Evolutionary conservation across 2,888 invertebrate genomes (phyloP), one percentile per base, ranked within the genome.

Genomic region (Drosophila siamana): DNA sequence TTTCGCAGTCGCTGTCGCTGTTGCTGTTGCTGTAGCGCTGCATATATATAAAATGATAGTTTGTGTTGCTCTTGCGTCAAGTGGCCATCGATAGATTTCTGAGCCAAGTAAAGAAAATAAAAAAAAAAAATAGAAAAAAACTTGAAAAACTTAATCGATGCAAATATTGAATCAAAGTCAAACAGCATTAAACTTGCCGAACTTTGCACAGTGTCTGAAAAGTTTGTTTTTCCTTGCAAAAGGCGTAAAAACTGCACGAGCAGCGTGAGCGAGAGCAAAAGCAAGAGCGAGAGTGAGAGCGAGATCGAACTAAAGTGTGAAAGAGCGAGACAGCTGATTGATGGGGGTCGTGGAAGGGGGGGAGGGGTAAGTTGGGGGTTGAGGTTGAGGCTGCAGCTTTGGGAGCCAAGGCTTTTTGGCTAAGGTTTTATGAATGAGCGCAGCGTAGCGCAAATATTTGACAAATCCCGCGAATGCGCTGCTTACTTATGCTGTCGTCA

Each of bases 161-260:
- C 82, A 83, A 83, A 83, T 80, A 87, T 86, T 88, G 83, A 88
- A 86, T 88, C 83, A 83, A 83, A 83, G 88, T 83, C 88, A 83
- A 87, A 85, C 83, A 76, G 82, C 82, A 82, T 82, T 82, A 82
- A 83, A 87, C 88, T 86, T 83, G 86, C 86, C 86, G 83, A 83
- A 87, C 86, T 83, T 81, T 85, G 79, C 82, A 63, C 67, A 74
- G 79, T 60, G 69, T 71, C 65, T 65, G 65, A 71, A 82, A 85
- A 82, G 82, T 70, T 87, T 82, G 66, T 65, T 73, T 81, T 85
- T 72, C 71, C 69, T 68, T 64, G 57, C 62, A 61, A 55, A 66
- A 78, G 69, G 79, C 78, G 85, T 71, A 85, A 80, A 69, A 78
- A 80, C 50, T 80, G 77, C 74, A 67, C 26, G 66, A 19, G 61